Evolutionary conservation across 2,888 invertebrate genomes (phyloP).

Genomic region (Limnephilus marmoratus): DNA sequence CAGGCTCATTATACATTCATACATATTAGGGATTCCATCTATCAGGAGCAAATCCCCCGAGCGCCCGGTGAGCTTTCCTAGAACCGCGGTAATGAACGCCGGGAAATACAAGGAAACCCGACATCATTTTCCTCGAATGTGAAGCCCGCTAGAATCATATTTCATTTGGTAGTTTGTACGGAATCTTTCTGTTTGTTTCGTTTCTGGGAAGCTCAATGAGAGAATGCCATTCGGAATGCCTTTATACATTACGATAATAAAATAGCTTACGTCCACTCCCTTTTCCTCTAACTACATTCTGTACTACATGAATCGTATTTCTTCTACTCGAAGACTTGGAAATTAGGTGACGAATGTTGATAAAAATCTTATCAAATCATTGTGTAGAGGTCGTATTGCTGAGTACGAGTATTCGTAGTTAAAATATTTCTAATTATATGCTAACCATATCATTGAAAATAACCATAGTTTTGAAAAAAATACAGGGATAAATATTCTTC

Average conservation of each 20-base stretch:
- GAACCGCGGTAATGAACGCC: slow-evolving; percentile 38
- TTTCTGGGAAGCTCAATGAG: not conserved
- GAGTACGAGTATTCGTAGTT: not conserved
- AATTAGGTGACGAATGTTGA: not conserved
- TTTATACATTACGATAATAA: not conserved
- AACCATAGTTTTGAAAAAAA: too few species aligned
- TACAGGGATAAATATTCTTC: too few species aligned
- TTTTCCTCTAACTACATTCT: not conserved
- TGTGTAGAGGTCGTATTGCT: not conserved
- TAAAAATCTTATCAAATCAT: not conserved
- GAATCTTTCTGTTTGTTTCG: not conserved
- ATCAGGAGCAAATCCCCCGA: slow-evolving; percentile 50
- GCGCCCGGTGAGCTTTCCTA: not conserved
- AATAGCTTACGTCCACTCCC: not conserved
- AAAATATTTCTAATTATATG: not conserved
- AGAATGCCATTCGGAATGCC: not conserved
- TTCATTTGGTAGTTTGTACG: not conserved
- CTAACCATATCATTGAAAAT: too few species aligned
- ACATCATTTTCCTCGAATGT: not conserved
- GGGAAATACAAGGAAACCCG: not conserved
- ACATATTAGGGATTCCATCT: slow-evolving; percentile 56
- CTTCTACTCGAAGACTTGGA: not conserved
- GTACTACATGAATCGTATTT: not conserved
- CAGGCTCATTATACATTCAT: slow-evolving; percentile 58
- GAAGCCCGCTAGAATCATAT: not conserved